Base-by-base conservation (phyloP, 2,113 vertebrate species). In the Alexandromys fortis region DNA sequence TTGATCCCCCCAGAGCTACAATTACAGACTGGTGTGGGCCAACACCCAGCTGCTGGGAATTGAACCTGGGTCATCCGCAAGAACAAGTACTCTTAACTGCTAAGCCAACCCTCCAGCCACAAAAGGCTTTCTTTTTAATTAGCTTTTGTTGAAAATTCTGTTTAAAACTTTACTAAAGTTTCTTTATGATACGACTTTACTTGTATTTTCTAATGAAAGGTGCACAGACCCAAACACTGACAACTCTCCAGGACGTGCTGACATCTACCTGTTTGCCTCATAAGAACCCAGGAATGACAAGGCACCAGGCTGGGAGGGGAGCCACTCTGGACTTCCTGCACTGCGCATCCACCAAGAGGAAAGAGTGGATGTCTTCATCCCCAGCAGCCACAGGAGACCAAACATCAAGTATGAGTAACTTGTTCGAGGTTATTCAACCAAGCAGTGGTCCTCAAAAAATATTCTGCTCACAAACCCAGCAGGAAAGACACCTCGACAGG, bases 201-300 rank as follows among this genome's bases (percentile, higher is more conserved):
- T 92, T 76, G 86, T 81, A 82, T 67, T 85, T 58, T 70, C 72
- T 88, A 61, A 77, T 52, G 52, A 78, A 82, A 78, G 96, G 68
- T 91, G 45, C 65, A 77, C 67, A n/a, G 82, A 75, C 9, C 87
- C 67, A 49, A 49, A 24, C 76, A 86, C 55, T 21, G 19, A 58
- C 58, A 58, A 58, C 63, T 72, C 78, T 87, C 83, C 77, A 88
- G 93, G 85, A 70, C 79, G 55, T 86, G 83, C 85, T 95, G 86
- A 49, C 45, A 68, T 21, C 63, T 38, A 33, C 61, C 47, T 61
- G 52, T 45, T 72, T 75, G 67, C 75, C 76, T 92, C 65, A 61
- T 28, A 89, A 95, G 72, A 97, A 87, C 67, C 4, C 7, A n/a
- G 86, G 81, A 96, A 72, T 2, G 26, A 28, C 68, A 95, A 78